These are phyloP conservation scores for Cathartes aura DNA, from an alignment of 2,113 vertebrate species.

Conservation along the genomic window DNA sequence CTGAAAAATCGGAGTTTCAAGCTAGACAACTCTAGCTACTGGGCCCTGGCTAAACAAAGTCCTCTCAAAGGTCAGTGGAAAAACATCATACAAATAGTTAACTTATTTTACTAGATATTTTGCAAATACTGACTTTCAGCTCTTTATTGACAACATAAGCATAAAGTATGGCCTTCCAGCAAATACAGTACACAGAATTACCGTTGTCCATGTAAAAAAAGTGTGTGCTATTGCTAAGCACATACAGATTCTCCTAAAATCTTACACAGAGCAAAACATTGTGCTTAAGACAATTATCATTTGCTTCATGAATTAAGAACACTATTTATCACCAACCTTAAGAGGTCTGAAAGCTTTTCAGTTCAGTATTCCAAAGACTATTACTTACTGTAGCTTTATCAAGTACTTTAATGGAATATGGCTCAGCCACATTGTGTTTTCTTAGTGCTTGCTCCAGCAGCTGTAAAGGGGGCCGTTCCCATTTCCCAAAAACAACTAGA, in stretches of 20 bases:
- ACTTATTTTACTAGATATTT: background rate
- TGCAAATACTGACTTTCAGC: background rate
- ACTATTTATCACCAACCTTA: background rate
- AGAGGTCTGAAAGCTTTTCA: background rate
- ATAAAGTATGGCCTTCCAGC: background rate
- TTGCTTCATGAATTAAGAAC: background rate
- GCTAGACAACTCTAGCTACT: background rate
- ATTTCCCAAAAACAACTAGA: constrained; percentile 96
- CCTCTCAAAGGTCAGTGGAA: background rate
- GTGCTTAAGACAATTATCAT: background rate
- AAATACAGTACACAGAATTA: background rate
- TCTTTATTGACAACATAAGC: background rate
- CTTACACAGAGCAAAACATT: background rate
- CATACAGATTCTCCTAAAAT: background rate
- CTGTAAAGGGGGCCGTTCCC: constrained; percentile 93
- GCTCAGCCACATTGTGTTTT: constrained; percentile 93
- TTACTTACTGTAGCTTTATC: constrained; percentile 95
- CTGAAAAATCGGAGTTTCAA: background rate
- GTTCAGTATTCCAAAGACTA: background rate
- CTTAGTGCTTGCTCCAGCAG: constrained; percentile 92
- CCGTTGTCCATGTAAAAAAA: rapidly evolving
- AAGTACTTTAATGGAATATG: constrained; percentile 95
- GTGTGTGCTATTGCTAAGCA: background rate
- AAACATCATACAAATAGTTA: background rate
- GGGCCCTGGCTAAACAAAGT: background rate